Evolutionary conservation across 2,888 invertebrate species (phyloP).

Genomic region (Pedicia rivosa): DNA sequence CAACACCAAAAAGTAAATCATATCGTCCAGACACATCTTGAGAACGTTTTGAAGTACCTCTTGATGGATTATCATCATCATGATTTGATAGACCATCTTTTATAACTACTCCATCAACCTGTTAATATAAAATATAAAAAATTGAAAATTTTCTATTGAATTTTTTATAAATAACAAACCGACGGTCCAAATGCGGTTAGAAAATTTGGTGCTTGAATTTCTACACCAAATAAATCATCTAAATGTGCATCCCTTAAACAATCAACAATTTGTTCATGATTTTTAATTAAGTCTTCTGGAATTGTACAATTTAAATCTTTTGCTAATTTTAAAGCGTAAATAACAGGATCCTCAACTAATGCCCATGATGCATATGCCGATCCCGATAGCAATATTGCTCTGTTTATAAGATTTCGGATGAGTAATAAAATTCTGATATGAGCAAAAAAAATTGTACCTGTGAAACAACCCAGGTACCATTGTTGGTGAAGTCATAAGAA

Average conservation of each 20-base stretch:
- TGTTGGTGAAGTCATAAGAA: conserved; percentile 92
- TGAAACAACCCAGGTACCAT: conserved; percentile 73
- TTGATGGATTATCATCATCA: conserved; percentile 28
- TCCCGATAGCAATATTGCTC: conserved; percentile 72
- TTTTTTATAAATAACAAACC: no score
- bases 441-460: conserved; percentile 15
- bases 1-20: conserved; percentile 81
- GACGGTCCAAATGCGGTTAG: conserved; percentile 83
- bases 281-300: conserved; percentile 63
- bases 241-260: conserved; percentile 62
- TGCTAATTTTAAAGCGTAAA: conserved; percentile 65
- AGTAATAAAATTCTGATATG: no score
- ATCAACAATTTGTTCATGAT: conserved; percentile 72
- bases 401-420: not conserved
- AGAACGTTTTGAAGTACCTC: conserved; percentile 29
- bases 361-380: conserved; percentile 85
- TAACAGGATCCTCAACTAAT: conserved; percentile 69
- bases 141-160: no score
- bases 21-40: conserved; percentile 31
- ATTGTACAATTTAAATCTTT: conserved; percentile 67
- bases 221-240: conserved; percentile 55
- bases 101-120: conserved; percentile 84
- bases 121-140: no score
- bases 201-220: conserved; percentile 66
- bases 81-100: conserved; percentile 67